These are phyloP conservation scores for Catonia carolina DNA, from an alignment of 2,888 invertebrate genomes.

Conservation along the genomic window DNA sequence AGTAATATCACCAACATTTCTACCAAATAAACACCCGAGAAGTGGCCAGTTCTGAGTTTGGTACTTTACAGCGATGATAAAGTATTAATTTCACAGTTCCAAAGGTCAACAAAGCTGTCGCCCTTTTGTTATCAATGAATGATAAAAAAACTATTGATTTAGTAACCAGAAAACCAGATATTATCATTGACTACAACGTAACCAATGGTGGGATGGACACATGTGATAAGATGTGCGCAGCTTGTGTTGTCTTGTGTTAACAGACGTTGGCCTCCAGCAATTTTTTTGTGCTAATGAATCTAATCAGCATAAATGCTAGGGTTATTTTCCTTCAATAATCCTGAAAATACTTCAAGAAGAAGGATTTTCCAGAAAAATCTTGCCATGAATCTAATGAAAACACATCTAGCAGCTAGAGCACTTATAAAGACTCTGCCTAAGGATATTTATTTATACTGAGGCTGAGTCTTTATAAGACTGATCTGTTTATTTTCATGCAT, in stretches of 20 bases:
- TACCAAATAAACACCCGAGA: conserved; percentile 16
- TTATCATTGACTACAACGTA: conserved; percentile 18
- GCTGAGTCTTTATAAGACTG: too few relatives aligned
- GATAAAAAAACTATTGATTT: conserved; percentile 8
- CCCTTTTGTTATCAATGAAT: conserved; percentile 24
- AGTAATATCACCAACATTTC: conserved; percentile 19
- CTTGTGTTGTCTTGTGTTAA: conserved; percentile 10
- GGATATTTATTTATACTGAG: conserved; percentile 7
- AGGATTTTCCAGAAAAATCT: conserved; percentile 8
- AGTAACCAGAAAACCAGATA: conserved; percentile 21
- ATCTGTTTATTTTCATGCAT: too few relatives aligned
- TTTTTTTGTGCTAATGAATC: conserved; percentile 18
- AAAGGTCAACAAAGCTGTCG: conserved; percentile 22
- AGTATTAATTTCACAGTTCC: conserved; percentile 17
- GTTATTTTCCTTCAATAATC: not conserved
- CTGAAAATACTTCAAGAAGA: conserved; percentile 4
- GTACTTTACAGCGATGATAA: conserved; percentile 17
- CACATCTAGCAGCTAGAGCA: conserved; percentile 6
- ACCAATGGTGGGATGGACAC: conserved; percentile 23
- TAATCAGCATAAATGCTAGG: conserved; percentile 6
- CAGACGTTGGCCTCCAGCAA: conserved; percentile 17
- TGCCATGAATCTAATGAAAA: conserved; percentile 11
- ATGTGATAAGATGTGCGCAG: conserved; percentile 21
- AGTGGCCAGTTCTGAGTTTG: conserved; percentile 13
- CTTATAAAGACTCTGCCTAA: not conserved